A percentile compares a stretch with the other conserved stretches of the same genome.
Conservation (phyloP, 2,888 invertebrate genomes). For the Drosophila demipolita region DNA sequence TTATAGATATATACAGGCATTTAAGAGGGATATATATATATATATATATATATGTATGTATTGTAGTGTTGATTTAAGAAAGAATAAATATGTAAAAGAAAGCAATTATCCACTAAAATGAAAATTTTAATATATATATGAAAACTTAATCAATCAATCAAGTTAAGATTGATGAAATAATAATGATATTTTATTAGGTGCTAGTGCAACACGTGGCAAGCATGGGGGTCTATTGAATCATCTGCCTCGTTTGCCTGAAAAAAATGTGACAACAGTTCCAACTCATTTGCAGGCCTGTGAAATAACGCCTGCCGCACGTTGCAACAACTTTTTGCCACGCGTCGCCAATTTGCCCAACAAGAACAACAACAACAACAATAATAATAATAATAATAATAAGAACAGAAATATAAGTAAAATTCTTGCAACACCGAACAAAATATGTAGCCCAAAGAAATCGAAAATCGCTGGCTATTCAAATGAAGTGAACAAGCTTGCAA, state of each 20-base stretch:
- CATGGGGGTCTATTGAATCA: constrained; percentile 13
- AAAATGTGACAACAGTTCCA: neutral
- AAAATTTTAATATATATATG: neutral
- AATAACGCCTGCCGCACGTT: neutral
- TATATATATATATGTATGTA: no score
- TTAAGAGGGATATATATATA: neutral
- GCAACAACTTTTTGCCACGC: constrained; percentile 52
- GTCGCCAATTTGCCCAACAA: constrained; percentile 30
- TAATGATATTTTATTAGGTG: neutral
- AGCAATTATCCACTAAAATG: neutral
- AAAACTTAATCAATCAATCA: neutral
- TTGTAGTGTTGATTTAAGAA: no score
- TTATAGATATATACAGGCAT: neutral
- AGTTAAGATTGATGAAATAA: neutral
- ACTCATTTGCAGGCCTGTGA: neutral
- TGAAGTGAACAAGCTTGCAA: neutral
- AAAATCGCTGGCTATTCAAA: neutral
- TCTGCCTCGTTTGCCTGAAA: constrained; percentile 7
- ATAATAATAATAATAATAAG: neutral
- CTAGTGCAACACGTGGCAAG: constrained; percentile 1
- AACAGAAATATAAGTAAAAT: neutral
- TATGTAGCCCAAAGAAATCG: constrained; percentile 1
- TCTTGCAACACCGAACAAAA: constrained; percentile 6
- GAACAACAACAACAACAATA: neutral
- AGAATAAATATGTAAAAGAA: neutral